Percentiles rank a stretch among this genome's conserved stretches.
Evolutionary conservation across 2,113 vertebrate species (phyloP).

Genomic region (Fulmarus glacialis): DNA sequence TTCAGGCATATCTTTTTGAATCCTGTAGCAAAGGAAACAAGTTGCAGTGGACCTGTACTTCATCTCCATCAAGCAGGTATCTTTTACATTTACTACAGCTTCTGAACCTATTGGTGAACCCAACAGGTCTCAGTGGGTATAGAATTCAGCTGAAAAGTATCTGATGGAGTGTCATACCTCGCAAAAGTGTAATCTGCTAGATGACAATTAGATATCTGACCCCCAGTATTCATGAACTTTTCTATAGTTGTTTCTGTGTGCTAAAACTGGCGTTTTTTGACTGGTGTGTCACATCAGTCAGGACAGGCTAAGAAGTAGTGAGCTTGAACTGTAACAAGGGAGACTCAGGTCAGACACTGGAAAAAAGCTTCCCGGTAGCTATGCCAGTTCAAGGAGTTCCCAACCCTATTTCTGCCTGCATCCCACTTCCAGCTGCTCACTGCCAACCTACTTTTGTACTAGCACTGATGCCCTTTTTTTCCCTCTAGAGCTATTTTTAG

Average conservation of each 20-base stretch:
- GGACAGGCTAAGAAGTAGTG: not conserved
- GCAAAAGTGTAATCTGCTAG: not conserved
- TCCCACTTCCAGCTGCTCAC: not conserved
- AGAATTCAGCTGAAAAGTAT: not conserved
- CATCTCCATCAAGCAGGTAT: not conserved
- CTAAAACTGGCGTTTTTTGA: not conserved
- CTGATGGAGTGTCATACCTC: not conserved
- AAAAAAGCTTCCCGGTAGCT: not conserved
- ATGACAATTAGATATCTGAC: not conserved
- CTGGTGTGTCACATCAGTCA: not conserved
- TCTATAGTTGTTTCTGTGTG: not conserved
- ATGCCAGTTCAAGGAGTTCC: not conserved
- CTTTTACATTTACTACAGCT: not conserved
- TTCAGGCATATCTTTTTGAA: not conserved
- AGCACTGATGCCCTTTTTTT: not conserved
- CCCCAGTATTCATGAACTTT: not conserved
- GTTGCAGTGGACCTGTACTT: not conserved
- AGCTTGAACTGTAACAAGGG: not conserved
- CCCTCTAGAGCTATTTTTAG: not conserved
- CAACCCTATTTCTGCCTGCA: not conserved
- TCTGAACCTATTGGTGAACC: not conserved
- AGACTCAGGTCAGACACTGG: not conserved
- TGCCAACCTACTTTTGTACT: not conserved
- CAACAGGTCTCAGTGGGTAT: not conserved
- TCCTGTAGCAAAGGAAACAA: not conserved